These are phyloP conservation scores for Lacerta bilineata DNA, from an alignment of 2,797 vertebrate genomes.

Conservation along the genomic window DNA sequence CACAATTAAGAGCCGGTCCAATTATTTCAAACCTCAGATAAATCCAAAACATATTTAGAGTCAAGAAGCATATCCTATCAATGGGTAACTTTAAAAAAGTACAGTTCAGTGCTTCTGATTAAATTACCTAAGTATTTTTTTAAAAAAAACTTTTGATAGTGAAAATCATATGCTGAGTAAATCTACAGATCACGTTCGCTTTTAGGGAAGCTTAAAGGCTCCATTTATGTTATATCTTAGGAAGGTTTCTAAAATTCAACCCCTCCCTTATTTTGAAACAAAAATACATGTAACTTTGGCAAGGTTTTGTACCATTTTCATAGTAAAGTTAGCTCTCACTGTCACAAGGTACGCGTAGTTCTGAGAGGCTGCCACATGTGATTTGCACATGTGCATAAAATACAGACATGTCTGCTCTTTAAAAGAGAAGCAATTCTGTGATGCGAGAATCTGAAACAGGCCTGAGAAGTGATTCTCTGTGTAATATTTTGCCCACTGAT, in stretches of 20 bases:
- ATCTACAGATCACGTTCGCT: slow-evolving; percentile 46
- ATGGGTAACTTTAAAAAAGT: slow-evolving; percentile 43
- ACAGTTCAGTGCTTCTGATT: slow-evolving; percentile 61
- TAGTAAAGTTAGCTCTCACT: background rate
- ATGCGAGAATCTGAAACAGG: background rate
- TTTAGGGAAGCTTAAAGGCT: slow-evolving; percentile 53
- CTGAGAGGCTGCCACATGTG: background rate
- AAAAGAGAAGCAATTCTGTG: background rate
- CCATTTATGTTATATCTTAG: slow-evolving; percentile 57
- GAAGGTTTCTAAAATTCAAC: slow-evolving; percentile 33
- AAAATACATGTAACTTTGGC: slow-evolving; percentile 32
- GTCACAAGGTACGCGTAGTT: background rate
- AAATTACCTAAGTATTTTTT: slow-evolving; percentile 54
- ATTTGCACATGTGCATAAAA: background rate
- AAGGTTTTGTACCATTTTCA: slow-evolving; percentile 14
- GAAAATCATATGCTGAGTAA: slow-evolving; percentile 47
- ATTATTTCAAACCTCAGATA: slow-evolving; percentile 65
- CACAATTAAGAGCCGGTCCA: slow-evolving; percentile 57
- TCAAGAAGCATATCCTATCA: slow-evolving; percentile 47
- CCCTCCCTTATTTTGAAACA: slow-evolving; percentile 1
- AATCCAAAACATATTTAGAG: slow-evolving; percentile 67
- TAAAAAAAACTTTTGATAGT: slow-evolving; percentile 38
- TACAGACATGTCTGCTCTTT: background rate
- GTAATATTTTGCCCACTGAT: background rate
- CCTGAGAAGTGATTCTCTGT: background rate